Evolutionary conservation across 23 tunicate genomes (phyloP).

Genomic region (Diplosoma virens): DNA sequence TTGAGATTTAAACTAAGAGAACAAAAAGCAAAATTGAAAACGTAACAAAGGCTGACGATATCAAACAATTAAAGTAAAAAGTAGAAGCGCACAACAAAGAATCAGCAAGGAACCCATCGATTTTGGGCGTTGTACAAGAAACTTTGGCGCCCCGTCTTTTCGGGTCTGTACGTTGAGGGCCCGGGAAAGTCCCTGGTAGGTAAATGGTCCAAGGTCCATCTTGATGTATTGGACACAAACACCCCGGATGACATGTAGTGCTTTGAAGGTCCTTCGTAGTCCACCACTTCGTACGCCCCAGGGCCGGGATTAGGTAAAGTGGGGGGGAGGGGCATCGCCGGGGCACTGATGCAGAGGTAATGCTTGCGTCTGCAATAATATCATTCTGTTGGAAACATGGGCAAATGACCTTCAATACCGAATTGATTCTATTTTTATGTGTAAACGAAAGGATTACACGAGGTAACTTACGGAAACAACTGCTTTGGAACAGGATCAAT

Average conservation of each 20-base stretch:
- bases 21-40: too few relatives aligned
- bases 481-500: slow-evolving; percentile 47
- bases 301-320: slow-evolving; percentile 80
- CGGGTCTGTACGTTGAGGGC: slow-evolving; percentile 82
- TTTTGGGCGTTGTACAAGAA: slow-evolving; percentile 77
- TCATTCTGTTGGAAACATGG: too few relatives aligned
- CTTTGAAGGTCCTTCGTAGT: slow-evolving; percentile 74
- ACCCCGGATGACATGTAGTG: slow-evolving; percentile 94
- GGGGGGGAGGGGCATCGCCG: slow-evolving; percentile 84
- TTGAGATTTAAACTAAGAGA: too few relatives aligned
- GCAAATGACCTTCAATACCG: too few relatives aligned
- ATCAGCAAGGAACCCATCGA: slow-evolving; percentile 54
- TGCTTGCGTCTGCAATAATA: slow-evolving; percentile 71
- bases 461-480: slow-evolving; percentile 68
- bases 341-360: slow-evolving; percentile 84
- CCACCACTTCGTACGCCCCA: slow-evolving; percentile 75
- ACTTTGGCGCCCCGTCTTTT: slow-evolving; percentile 80
- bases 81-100: too few relatives aligned
- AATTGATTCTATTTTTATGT: too few relatives aligned
- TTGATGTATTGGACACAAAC: slow-evolving; percentile 89
- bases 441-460: too few relatives aligned
- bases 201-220: slow-evolving; percentile 66
- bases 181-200: slow-evolving; percentile 82
- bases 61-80: too few relatives aligned
- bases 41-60: too few relatives aligned